A percentile compares a stretch with the other conserved stretches of the same genome.
Evolutionary conservation across 2,797 vertebrate species (phyloP).

Genomic region (Clamator glandarius): DNA sequence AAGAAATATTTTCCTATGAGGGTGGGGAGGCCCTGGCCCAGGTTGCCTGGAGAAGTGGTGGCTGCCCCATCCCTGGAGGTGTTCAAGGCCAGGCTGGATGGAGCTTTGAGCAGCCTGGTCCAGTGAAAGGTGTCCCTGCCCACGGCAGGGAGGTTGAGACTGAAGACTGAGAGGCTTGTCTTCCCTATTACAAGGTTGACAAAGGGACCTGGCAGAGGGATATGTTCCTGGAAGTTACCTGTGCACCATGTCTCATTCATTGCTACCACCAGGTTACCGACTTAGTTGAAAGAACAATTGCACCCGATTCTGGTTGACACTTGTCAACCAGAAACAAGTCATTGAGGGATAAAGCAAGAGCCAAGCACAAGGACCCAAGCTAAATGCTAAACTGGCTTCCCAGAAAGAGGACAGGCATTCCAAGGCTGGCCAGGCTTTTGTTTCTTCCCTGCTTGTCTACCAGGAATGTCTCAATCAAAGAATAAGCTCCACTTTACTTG

Average conservation of each 20-base stretch:
- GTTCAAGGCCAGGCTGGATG: too few species aligned
- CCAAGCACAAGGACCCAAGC: not conserved
- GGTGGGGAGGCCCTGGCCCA: too few species aligned
- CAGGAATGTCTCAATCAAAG: not conserved
- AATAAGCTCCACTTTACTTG: not conserved
- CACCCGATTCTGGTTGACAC: not conserved
- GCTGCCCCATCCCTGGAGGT: too few species aligned
- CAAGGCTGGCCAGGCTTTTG: not conserved
- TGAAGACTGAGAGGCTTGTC: too few species aligned
- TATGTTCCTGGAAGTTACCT: not conserved
- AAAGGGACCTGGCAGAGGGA: not conserved
- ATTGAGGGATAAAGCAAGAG: not conserved
- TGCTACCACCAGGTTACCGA: not conserved
- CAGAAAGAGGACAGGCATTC: not conserved
- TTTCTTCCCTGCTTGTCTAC: not conserved
- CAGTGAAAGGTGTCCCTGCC: too few species aligned
- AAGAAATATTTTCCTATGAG: too few species aligned
- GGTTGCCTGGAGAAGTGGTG: too few species aligned
- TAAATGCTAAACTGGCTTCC: not conserved
- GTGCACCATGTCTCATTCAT: not conserved
- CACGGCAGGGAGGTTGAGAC: too few species aligned
- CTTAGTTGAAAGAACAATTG: not conserved
- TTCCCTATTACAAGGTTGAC: not conserved
- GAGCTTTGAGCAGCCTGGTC: too few species aligned
- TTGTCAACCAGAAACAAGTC: not conserved